Base-by-base conservation (phyloP, 2,797 vertebrate genomes). In the Eospalax fontanierii region DNA sequence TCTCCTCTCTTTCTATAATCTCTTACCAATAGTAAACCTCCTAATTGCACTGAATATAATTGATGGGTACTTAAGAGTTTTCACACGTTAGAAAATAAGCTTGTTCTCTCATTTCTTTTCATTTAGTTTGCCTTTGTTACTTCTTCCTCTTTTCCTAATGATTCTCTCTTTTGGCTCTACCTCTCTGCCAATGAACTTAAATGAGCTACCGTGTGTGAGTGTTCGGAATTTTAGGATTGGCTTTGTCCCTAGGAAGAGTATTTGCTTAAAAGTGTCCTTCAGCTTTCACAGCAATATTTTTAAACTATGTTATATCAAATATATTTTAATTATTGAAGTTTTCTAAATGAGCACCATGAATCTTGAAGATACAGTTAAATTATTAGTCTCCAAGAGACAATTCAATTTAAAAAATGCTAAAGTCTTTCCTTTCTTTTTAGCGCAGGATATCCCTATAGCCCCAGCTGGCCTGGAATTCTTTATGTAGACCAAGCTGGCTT, bases 261-360 rank as follows among this genome's bases (percentile, higher is more conserved):
- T 89, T 90, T 91, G 21, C 28, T 66, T 63, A 5, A 30, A 28
- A 21, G 68, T 1, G 22, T 83, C 57, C 86, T 74, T 50, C 35
- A 43, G 24, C n/a, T 87, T 88, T 74, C 90, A 7, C 7, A 35
- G 30, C 10, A 30, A 15, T 33, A 40, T 94, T 57, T 78, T 95
- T 87, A 6, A 63, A 43, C 2, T 21, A 87, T 0, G 2, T 73
- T 76, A n/a, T 66, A 38, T 66, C 90, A 86, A 94, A 68, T 80
- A 2, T 81, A 22, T 35, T 91, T 93, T 89, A 86, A 89, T 90
- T 83, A 83, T 78, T 65, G 95, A 50, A 50, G 28, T 91, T 95
- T 95, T 66, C 66, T 33, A 88, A 50, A 30, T 80, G 87, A 46
- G 63, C 79, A 83, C 2, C 75, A 22, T 79, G 74, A 80, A 46